phyloP scores from a whole-genome alignment of 2,888 invertebrate species.

The Rhamnusium bicolor region DNA sequence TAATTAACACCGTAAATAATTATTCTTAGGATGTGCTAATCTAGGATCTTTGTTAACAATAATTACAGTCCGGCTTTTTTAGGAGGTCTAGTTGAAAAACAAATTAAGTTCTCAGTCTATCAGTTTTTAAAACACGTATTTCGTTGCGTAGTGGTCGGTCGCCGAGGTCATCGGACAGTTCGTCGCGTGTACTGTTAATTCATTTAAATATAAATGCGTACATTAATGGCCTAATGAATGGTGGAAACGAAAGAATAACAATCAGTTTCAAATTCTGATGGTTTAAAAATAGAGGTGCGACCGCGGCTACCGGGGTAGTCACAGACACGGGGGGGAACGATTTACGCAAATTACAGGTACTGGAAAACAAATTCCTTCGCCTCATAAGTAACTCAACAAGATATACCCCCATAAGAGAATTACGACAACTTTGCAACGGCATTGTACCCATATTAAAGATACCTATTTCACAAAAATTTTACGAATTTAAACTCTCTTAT shows the following conservation, averaged over 20 bases:
- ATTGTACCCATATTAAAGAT: too few relatives aligned
- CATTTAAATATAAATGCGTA: not conserved
- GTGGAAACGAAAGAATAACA: not conserved
- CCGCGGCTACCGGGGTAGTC: not conserved
- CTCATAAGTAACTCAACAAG: too few relatives aligned
- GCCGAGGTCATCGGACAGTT: slow-evolving; percentile 4
- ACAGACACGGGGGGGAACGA: not conserved
- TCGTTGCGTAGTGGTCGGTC: not conserved
- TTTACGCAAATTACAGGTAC: too few relatives aligned
- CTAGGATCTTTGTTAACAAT: not conserved
- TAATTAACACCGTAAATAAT: not conserved
- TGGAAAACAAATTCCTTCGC: too few relatives aligned
- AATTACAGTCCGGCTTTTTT: not conserved
- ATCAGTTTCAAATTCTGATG: not conserved
- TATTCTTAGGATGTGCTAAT: too few relatives aligned
- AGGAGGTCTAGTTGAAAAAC: not conserved
- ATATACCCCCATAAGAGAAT: too few relatives aligned
- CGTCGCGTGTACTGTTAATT: slow-evolving; percentile 1
- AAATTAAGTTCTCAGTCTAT: not conserved
- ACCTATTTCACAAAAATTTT: too few relatives aligned
- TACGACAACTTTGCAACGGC: too few relatives aligned
- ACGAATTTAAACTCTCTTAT: too few relatives aligned
- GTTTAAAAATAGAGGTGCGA: not conserved
- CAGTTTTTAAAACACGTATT: not conserved
- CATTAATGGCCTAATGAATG: not conserved